These are phyloP conservation scores for Camponotus vicinus DNA, from an alignment of 1,140 invertebrate genomes.

Conservation along the genomic window DNA sequence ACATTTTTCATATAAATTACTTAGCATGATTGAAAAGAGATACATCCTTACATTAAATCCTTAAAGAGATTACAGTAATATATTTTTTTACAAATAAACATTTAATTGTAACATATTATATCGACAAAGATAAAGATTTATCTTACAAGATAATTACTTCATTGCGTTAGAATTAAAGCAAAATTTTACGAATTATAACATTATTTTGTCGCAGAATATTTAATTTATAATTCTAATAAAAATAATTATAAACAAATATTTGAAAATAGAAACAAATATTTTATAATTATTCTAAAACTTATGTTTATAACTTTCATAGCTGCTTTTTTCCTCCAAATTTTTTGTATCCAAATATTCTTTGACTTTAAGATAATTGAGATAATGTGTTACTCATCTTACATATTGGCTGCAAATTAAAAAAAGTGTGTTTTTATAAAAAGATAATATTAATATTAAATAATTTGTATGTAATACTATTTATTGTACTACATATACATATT, in stretches of 20 bases:
- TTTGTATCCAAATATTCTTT: background rate
- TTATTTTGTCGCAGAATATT: background rate
- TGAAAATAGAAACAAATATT: no score
- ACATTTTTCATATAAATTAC: background rate
- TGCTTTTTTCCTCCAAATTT: background rate
- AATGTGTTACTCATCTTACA: no score
- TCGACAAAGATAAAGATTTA: background rate
- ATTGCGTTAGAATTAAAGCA: no score
- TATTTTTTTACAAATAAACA: background rate
- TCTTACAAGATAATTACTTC: no score
- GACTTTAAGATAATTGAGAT: no score
- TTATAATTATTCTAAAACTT: background rate
- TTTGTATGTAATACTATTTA: no score
- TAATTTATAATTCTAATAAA: background rate
- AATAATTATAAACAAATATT: no score
- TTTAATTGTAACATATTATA: background rate
- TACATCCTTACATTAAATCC: background rate
- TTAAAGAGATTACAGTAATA: background rate
- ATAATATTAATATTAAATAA: no score
- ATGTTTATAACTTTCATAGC: background rate
- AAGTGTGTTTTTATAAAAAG: no score
- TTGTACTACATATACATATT: no score
- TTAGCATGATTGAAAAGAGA: background rate
- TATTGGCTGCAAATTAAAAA: background rate
- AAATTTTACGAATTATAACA: background rate